A percentile compares a stretch with the other conserved stretches of the same genome.
Evolutionary conservation across 1,140 invertebrate species (phyloP).

Genomic region (Drosophila busckii): DNA sequence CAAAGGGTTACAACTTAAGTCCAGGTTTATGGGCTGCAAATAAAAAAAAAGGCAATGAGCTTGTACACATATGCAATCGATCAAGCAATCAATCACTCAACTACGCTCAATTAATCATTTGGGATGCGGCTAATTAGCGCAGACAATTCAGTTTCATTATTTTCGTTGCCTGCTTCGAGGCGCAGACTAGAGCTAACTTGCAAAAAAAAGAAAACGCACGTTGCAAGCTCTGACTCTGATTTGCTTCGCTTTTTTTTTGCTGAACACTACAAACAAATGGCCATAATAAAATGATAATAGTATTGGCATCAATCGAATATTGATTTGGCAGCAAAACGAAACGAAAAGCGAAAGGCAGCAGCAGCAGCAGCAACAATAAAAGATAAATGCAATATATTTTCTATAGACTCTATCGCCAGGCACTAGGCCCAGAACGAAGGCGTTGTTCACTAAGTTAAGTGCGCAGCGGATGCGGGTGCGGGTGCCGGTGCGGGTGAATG

Average conservation of each 20-base stretch:
- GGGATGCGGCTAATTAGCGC: conserved; percentile 42
- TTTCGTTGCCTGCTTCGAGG: conserved; percentile 4
- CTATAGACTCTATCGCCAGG: conserved; percentile 21
- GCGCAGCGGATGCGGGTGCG: background rate
- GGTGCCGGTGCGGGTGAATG: background rate
- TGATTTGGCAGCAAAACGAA: conserved; percentile 63
- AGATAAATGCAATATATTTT: conserved; percentile 67
- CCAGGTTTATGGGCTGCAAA: conserved; percentile 1
- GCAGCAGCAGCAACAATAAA: conserved; percentile 51
- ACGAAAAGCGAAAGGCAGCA: conserved; percentile 8
- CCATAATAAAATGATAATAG: conserved; percentile 77
- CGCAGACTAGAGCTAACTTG: conserved; percentile 39
- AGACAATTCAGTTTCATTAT: conserved; percentile 25
- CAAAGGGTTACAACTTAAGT: conserved; percentile 28
- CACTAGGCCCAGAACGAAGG: conserved; percentile 29
- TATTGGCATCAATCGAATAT: conserved; percentile 75
- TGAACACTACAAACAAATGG: conserved; percentile 74
- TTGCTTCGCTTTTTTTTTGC: too few species aligned
- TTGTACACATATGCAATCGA: too few species aligned
- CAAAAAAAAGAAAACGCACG: conserved; percentile 34
- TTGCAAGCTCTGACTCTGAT: too few species aligned
- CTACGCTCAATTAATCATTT: conserved; percentile 69
- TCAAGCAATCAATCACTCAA: too few species aligned
- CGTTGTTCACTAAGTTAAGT: conserved; percentile 20
- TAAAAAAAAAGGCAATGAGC: background rate